These are phyloP conservation scores for Arothron firmamentum DNA, from an alignment of 2,113 vertebrate species.

Conservation along the genomic window DNA sequence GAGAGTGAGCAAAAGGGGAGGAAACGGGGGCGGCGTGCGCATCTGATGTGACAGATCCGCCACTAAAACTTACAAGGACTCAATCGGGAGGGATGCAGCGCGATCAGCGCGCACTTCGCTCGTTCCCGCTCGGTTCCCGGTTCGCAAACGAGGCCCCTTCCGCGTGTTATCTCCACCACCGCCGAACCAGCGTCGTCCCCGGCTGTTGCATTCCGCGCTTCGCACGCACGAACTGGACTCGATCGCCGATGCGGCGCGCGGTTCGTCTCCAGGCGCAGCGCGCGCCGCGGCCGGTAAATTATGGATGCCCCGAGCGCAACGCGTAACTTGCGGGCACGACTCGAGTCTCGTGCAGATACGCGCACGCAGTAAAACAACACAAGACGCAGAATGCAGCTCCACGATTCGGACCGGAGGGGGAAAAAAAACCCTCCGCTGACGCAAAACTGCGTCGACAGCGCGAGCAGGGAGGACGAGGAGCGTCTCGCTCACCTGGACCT, in stretches of 20 bases:
- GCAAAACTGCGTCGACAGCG: not conserved
- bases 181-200: not conserved
- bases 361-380: not conserved
- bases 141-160: too few relatives aligned
- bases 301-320: too few relatives aligned
- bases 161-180: not conserved
- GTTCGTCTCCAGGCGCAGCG: too few relatives aligned
- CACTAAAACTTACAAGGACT: not conserved
- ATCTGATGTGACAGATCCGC: conserved; percentile 12
- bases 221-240: not conserved
- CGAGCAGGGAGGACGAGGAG: conserved; percentile 11
- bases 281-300: too few relatives aligned
- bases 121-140: not conserved
- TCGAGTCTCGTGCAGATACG: too few relatives aligned
- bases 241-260: too few relatives aligned
- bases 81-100: not conserved
- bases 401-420: too few relatives aligned
- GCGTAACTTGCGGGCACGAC: too few relatives aligned
- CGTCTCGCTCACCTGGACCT: conserved; percentile 54
- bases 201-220: not conserved
- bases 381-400: too few relatives aligned
- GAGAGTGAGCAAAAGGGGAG: conserved; percentile 32
- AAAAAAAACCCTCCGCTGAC: conserved; percentile 19
- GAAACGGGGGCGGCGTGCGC: conserved; percentile 27
- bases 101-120: not conserved